Evolutionary conservation across 2,113 vertebrate genomes (phyloP).

Genomic region (Lampris megalopsis): DNA sequence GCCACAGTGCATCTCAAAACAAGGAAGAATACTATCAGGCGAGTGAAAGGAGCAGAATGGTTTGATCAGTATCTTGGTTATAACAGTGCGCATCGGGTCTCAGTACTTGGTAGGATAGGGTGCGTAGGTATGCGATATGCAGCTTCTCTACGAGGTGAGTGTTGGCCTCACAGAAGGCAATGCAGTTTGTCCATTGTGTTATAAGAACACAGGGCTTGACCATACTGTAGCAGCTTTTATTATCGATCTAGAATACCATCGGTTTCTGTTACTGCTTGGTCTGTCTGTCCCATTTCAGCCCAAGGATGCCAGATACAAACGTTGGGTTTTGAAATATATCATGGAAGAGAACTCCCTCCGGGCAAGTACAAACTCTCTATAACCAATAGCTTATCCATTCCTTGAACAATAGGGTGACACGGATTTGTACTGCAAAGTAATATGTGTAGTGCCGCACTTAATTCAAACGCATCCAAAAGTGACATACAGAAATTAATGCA

Average conservation of each 20-base stretch:
- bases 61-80: neutral
- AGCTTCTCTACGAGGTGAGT: conserved; percentile 12
- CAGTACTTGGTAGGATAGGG: conserved; percentile 14
- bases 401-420: neutral
- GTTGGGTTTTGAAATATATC: conserved; percentile 36
- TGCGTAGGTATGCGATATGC: neutral
- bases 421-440: too few species aligned
- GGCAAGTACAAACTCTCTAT: conserved; percentile 43
- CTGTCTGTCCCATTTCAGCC: conserved; percentile 10
- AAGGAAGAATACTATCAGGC: neutral
- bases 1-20: conserved; percentile 6
- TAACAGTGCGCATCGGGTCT: conserved; percentile 11
- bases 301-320: conserved; percentile 8
- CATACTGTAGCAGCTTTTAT: conserved; percentile 39
- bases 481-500: conserved; percentile 12
- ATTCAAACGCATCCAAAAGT: conserved; percentile 22
- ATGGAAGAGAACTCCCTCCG: conserved; percentile 49
- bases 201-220: conserved; percentile 33
- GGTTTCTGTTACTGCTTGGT: neutral
- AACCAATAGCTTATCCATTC: conserved; percentile 17
- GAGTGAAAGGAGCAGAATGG: neutral
- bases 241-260: neutral
- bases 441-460: conserved; percentile 4
- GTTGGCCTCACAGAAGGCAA: conserved; percentile 48
- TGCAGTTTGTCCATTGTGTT: conserved; percentile 55